These are phyloP conservation scores for Epinephelus coioides DNA, from an alignment of 2,797 vertebrate genomes.

Conservation along the genomic window DNA sequence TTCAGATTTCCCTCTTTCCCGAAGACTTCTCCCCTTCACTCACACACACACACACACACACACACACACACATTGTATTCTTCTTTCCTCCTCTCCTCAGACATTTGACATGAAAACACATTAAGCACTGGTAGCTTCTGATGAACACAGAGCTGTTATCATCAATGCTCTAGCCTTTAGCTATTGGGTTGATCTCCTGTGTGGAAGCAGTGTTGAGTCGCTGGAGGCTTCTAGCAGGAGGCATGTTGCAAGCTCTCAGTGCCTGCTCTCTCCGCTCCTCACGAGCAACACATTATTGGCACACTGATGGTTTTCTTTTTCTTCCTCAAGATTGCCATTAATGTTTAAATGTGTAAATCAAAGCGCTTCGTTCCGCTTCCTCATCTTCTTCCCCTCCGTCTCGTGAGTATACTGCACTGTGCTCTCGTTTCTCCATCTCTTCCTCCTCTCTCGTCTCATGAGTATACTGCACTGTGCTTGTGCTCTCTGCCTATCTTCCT, in stretches of 20 bases:
- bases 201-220: constrained; percentile 41
- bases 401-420: constrained; percentile 27
- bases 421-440: constrained; percentile 13
- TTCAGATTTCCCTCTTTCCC: constrained; percentile 21
- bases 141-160: constrained; percentile 18
- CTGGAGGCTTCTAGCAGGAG: constrained; percentile 54
- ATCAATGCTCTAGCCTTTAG: constrained; percentile 44
- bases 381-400: constrained; percentile 19
- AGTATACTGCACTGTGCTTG: constrained; percentile 20
- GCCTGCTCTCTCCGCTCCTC: constrained; percentile 14
- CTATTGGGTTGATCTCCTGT: constrained; percentile 50
- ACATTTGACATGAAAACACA: constrained; percentile 25
- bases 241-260: constrained; percentile 22
- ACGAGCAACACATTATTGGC: constrained; percentile 46
- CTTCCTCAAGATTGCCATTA: constrained; percentile 39
- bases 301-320: constrained; percentile 12
- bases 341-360: constrained; percentile 66
- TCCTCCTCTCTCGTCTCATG: constrained; percentile 13
- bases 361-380: constrained; percentile 28
- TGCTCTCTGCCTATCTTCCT: constrained; percentile 14
- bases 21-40: neutral
- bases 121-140: constrained; percentile 19
- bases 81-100: neutral
- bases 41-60: neutral
- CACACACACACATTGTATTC: neutral